Evolutionary conservation across 1,140 invertebrate genomes (phyloP), one percentile per base, ranked within the genome.

Genomic region (Pogonomyrmex barbatus): DNA sequence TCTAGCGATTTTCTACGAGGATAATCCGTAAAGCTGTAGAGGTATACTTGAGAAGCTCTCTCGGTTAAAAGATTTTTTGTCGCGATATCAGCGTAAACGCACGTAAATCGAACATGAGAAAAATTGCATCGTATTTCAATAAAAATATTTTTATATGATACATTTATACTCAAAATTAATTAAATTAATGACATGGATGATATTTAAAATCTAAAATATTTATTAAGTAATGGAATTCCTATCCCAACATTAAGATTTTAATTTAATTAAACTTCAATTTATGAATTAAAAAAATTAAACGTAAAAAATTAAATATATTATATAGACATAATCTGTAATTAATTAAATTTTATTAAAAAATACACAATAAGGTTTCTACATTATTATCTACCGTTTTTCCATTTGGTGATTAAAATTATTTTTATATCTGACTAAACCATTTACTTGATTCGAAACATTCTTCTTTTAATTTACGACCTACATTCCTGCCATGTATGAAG

Each of bases 1-100:
- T 71, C 33, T 33, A 58, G 54, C 68, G 79, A 83, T 73, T 83
- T 83, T 83, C 54, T 73, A 50, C 67, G 42, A 60, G 36, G 42
- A 9, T 75, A 83, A 82, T 71, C 42, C 54, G 39, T 47, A 82
- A 82, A 60, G 30, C 42, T 1, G 14, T 24, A 5, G 24, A 81
- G 62, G 52, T 58, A 82, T 24, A 45, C 63, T 82, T 70, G 78
- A 70, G 65, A 71, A 39, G 14, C 45, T 73, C 30, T 36, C 33
- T 36, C 42, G 17, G 8, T 10, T 71, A 52, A 2, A 24, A 54
- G 50, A 6, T 77, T 77, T 60, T 73, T 70, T 39, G 4, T 4
- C 12, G 14, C 14, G 47, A 42, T 56, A 45, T 81, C 50, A 24
- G 12, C 24, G 8, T 62, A 42, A 67, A 42, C 47, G 9, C 9